A percentile compares a stretch with the other conserved stretches of the same genome.
These are phyloP conservation scores for Monomorium pharaonis DNA, from an alignment of 1,140 invertebrate genomes.

Conservation along the genomic window DNA sequence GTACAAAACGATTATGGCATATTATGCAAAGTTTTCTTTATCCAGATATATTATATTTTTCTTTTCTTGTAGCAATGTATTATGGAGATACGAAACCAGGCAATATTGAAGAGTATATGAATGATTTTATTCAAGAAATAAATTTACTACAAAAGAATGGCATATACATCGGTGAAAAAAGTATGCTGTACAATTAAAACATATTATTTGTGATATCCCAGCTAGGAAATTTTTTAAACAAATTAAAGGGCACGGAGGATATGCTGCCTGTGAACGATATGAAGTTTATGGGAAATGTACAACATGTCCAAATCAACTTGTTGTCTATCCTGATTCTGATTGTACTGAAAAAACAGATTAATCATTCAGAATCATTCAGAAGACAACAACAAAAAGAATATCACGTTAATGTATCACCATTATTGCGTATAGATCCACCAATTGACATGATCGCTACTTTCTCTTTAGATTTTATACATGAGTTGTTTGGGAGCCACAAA, in stretches of 20 bases:
- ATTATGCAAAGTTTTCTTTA: not conserved
- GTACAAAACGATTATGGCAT: not conserved
- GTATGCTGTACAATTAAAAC: not conserved
- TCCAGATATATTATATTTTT: not conserved
- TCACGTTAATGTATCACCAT: not conserved
- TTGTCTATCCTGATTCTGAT: not conserved
- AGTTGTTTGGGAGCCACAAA: not conserved
- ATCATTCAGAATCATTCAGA: not conserved
- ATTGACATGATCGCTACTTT: not conserved
- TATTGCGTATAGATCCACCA: not conserved
- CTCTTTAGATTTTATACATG: not conserved
- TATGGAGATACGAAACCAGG: not conserved
- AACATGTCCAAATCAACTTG: not conserved
- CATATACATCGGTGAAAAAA: not conserved
- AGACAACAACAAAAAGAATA: not conserved
- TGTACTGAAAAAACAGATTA: not conserved
- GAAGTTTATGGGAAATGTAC: not conserved
- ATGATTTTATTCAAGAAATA: not conserved
- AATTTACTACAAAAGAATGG: not conserved
- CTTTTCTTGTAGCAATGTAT: not conserved
- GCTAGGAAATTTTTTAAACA: not conserved
- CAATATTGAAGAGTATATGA: not conserved
- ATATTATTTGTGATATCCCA: not conserved
- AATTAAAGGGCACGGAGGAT: not conserved
- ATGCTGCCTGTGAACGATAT: not conserved